These are phyloP conservation scores for Austrolebias charrua DNA, from an alignment of 2,797 vertebrate genomes.

Conservation along the genomic window DNA sequence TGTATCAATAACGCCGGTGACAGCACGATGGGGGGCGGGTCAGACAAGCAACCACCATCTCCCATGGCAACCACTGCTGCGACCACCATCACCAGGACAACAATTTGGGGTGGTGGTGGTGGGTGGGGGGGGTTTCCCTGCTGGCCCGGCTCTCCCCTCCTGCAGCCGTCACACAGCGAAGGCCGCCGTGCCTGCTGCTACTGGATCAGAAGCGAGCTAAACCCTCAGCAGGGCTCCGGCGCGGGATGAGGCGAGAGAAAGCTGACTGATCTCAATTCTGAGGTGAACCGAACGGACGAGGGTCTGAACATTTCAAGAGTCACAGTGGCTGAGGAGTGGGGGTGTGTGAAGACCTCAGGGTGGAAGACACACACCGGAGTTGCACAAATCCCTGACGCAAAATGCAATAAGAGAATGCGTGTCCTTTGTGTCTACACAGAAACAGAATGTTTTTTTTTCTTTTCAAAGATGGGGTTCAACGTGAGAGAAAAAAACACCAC, in stretches of 20 bases:
- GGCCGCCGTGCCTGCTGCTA: slow-evolving; percentile 61
- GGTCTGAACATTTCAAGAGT: slow-evolving; percentile 39
- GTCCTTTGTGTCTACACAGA: too few species aligned
- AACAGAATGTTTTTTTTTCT: too few species aligned
- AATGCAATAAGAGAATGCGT: too few species aligned
- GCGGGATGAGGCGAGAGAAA: slow-evolving; percentile 58
- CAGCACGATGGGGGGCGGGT: slow-evolving; percentile 73
- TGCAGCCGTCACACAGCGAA: slow-evolving; percentile 58
- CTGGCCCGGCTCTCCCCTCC: slow-evolving; percentile 59
- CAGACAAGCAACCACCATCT: slow-evolving; percentile 78
- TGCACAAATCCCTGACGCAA: background rate
- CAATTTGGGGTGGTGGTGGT: slow-evolving; percentile 56
- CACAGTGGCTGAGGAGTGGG: background rate
- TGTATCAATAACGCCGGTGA: slow-evolving; percentile 78
- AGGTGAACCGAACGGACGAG: slow-evolving; percentile 65
- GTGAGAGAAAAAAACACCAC: too few species aligned
- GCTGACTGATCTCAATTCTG: slow-evolving; percentile 66
- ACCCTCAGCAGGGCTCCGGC: slow-evolving; percentile 66
- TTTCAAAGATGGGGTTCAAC: too few species aligned
- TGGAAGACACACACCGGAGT: background rate
- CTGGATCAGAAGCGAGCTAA: slow-evolving; percentile 69
- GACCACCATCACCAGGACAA: slow-evolving; percentile 75
- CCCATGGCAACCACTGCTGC: slow-evolving; percentile 74
- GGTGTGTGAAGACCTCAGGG: slow-evolving; percentile 13
- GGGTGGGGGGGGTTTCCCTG: slow-evolving; percentile 53